A percentile compares a stretch with the other conserved stretches of the same genome.
phyloP scores from a whole-genome alignment of 2,797 vertebrate genomes.

The Hozukius guyotensis region DNA sequence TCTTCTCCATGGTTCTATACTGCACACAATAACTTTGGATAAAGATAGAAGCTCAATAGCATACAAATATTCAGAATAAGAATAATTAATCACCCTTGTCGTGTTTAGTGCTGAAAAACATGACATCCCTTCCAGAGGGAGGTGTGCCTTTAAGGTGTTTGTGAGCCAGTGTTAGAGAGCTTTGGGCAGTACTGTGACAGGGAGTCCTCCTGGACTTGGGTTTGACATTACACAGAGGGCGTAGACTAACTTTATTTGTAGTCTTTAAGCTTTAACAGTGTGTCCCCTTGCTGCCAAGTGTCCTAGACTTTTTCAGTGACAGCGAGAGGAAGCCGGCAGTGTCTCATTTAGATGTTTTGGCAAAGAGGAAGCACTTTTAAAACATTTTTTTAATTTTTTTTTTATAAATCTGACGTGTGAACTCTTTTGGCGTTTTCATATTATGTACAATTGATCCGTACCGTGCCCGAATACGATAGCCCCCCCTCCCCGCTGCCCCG shows the following conservation, averaged over 20 bases:
- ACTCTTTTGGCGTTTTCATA: background rate
- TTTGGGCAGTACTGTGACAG: conserved; percentile 27
- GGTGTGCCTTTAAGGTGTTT: conserved; percentile 16
- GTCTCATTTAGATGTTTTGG: conserved; percentile 24
- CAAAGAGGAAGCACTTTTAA: background rate
- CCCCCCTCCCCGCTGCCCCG: too few relatives aligned
- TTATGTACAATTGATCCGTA: too few relatives aligned
- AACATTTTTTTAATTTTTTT: background rate
- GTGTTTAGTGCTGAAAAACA: conserved; percentile 20
- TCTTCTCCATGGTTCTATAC: background rate
- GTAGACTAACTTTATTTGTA: conserved; percentile 36
- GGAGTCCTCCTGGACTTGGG: conserved; percentile 9
- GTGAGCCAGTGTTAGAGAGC: background rate
- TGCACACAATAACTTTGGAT: background rate
- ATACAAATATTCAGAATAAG: conserved; percentile 27
- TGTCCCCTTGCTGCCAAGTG: conserved; percentile 8
- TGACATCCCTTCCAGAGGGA: conserved; percentile 16
- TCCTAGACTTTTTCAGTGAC: background rate
- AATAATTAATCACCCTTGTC: conserved; percentile 6
- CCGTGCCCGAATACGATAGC: too few relatives aligned
- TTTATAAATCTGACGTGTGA: background rate
- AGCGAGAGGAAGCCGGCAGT: background rate
- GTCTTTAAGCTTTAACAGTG: conserved; percentile 10
- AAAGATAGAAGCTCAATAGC: conserved; percentile 24
- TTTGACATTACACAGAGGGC: conserved; percentile 19